These are phyloP conservation scores for Trachops cirrhosus DNA, from an alignment of 2,797 vertebrate genomes.

Conservation along the genomic window DNA sequence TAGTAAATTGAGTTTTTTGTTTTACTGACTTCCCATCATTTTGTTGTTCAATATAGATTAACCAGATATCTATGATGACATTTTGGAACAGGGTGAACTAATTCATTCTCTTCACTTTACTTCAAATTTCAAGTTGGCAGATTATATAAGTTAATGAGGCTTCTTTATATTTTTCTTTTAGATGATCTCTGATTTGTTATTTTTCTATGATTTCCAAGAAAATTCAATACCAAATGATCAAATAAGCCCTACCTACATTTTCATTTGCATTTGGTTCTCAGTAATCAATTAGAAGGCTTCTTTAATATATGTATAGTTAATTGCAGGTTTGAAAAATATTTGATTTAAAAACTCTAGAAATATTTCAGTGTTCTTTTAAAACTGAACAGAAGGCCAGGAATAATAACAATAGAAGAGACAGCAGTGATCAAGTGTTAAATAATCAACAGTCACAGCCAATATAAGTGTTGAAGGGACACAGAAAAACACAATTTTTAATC, in stretches of 20 bases:
- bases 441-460: slow-evolving; percentile 64
- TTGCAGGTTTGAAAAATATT: neutral
- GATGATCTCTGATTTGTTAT: neutral
- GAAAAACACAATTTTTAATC: slow-evolving; percentile 81
- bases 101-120: slow-evolving; percentile 21
- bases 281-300: neutral
- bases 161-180: neutral
- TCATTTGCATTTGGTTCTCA: neutral
- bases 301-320: neutral
- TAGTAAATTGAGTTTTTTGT: neutral
- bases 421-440: slow-evolving; percentile 67
- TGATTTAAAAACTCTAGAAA: slow-evolving; percentile 6
- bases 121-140: neutral
- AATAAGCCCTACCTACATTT: neutral
- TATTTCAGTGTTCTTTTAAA: slow-evolving; percentile 40
- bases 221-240: neutral
- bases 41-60: neutral
- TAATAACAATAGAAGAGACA: slow-evolving; percentile 58
- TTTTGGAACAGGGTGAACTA: neutral
- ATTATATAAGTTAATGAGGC: neutral
- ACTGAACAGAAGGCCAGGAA: slow-evolving; percentile 58
- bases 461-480: slow-evolving; percentile 74
- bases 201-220: neutral
- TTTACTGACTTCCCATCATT: neutral
- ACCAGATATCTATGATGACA: neutral